Conservation (phyloP, 2,797 vertebrate genomes). For the Tadarida brasiliensis region DNA sequence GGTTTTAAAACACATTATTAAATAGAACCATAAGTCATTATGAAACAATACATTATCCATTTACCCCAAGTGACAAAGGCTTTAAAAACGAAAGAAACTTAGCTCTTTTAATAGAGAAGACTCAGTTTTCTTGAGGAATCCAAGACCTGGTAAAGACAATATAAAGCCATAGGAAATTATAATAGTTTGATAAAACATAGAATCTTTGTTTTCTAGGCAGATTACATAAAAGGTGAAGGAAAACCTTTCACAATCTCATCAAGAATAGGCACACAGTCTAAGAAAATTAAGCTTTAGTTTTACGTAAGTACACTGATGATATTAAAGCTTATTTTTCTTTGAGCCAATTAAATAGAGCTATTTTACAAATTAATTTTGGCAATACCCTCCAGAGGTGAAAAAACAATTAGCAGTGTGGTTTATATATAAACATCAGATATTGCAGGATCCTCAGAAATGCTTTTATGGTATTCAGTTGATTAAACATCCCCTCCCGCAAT, state of each 20-base stretch:
- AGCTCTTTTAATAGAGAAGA: neutral
- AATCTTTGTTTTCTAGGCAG: neutral
- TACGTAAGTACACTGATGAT: neutral
- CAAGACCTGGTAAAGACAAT: neutral
- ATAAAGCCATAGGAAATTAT: neutral
- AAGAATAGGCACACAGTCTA: neutral
- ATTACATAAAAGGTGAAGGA: neutral
- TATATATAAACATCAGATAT: conserved; percentile 36
- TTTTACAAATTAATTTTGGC: conserved; percentile 43
- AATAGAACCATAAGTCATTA: neutral
- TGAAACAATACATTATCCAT: neutral
- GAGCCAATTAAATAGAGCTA: neutral
- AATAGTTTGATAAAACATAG: conserved; percentile 24
- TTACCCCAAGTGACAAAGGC: neutral
- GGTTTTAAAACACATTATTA: neutral
- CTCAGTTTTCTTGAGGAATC: conserved; percentile 4
- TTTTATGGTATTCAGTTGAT: neutral
- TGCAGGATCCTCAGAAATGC: conserved; percentile 4
- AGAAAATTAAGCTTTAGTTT: conserved; percentile 14
- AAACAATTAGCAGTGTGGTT: conserved; percentile 59
- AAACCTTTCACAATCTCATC: neutral
- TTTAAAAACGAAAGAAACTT: neutral
- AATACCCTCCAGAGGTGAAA: neutral
- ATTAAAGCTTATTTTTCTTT: conserved; percentile 8
- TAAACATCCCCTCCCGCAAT: conserved; percentile 11